Percentiles rank a stretch among this genome's conserved stretches.
Evolutionary conservation across 2,888 invertebrate genomes (phyloP).

Genomic region (Thera britannica): DNA sequence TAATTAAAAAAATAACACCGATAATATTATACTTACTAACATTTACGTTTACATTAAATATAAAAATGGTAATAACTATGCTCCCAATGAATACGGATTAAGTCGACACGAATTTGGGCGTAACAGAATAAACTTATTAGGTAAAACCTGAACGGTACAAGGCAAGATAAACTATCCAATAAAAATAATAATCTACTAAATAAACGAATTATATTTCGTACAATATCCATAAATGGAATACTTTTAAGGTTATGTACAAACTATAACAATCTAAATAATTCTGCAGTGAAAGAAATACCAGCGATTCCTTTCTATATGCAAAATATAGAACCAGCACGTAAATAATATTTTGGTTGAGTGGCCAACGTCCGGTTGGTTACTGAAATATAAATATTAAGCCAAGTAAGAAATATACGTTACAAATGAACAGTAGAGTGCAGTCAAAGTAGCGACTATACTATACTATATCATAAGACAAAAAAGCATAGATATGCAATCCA

Average conservation of each 20-base stretch:
- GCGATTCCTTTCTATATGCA: constrained; percentile 3
- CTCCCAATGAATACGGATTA: constrained; percentile 14
- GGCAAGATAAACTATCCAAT: constrained; percentile 25
- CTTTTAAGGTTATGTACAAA: constrained; percentile 28
- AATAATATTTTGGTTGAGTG: constrained; percentile 4
- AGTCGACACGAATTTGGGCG: constrained; percentile 7
- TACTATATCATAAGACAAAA: not conserved
- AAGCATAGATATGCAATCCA: not conserved
- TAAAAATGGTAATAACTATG: constrained; percentile 21
- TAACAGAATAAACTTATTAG: constrained; percentile 3
- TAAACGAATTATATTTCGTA: constrained; percentile 11
- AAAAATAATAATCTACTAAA: constrained; percentile 24
- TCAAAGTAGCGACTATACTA: not conserved
- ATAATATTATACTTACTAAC: constrained; percentile 13
- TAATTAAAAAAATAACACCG: constrained; percentile 18
- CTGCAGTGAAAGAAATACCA: constrained; percentile 18
- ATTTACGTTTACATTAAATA: constrained; percentile 21
- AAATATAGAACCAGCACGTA: constrained; percentile 3
- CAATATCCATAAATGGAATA: constrained; percentile 14
- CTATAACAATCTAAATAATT: constrained; percentile 6
- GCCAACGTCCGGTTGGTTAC: not conserved
- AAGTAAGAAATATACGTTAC: too few relatives aligned
- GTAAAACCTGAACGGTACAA: constrained; percentile 12
- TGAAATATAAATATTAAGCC: constrained; percentile 2
- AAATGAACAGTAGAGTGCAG: too few relatives aligned